Evolutionary conservation across 92 coral and sea anemone genomes (phyloP), one percentile per base, ranked within the genome.

Genomic region (Parazoanthus atlanticus): DNA sequence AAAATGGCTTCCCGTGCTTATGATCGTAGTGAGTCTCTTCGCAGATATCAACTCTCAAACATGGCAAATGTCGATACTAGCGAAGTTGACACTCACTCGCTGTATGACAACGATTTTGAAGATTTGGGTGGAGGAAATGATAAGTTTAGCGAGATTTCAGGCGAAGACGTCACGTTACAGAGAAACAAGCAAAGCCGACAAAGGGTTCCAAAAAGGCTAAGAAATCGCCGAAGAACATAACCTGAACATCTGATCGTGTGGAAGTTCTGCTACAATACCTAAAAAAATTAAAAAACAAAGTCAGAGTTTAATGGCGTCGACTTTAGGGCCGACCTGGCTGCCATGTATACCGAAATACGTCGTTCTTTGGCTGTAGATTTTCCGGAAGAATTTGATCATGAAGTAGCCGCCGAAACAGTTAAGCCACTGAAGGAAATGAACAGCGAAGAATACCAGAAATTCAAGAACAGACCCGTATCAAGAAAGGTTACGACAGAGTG

Each of bases 251-350:
- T 3, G 82, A 78, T 78, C 82, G 36, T 5, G 65, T 78, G 0
- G 67, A 46, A 78, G 66, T 78, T 78, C 82, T 78, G 65, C 38
- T 78, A 21, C 36, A 47, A 19, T 46, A 78, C 82, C 8, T 78
- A 49, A 49, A 78, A 77, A 30, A 77, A 12, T n/a, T 77, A 40
- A 32, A 77, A 77, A 77, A 77, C 81, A 41, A 77, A 78, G 67
- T 47, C 66, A 3, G 85, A 80, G 72, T 80, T 80, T 32, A 56
- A 56, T 54, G 71, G 84, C 69, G 33, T 79, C 15, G 69, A 79
- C 70, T 79, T 79, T 52, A n/a, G n/a, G n/a, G n/a, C n/a, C n/a
- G n/a, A n/a, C n/a, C n/a, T n/a, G n/a, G n/a, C n/a, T n/a, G n/a
- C n/a, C n/a, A n/a, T n/a, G n/a, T n/a, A n/a, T n/a, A n/a, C n/a